Percentiles rank a stretch among this genome's conserved stretches.
Conservation (phyloP, 2,888 invertebrate genomes). For the Acleris laterana region DNA sequence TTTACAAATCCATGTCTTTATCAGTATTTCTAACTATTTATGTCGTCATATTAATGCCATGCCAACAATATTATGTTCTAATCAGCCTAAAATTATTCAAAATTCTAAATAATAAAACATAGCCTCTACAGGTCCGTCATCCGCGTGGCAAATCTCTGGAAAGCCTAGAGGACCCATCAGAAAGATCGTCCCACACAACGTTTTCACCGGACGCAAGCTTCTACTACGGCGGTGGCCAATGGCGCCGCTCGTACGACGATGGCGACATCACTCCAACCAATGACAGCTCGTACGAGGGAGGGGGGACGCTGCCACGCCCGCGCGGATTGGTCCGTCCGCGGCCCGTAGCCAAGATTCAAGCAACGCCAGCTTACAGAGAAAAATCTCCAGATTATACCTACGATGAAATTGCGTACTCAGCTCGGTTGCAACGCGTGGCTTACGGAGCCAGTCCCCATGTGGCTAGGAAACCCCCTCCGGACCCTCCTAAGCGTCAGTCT, state of each 20-base stretch:
- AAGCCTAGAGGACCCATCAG: constrained; percentile 91
- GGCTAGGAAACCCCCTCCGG: constrained; percentile 91
- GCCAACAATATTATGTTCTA: constrained; percentile 14
- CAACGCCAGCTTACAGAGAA: constrained; percentile 79
- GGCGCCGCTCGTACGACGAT: constrained; percentile 93
- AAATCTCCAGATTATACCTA: constrained; percentile 77
- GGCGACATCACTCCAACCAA: constrained; percentile 95
- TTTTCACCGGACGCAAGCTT: constrained; percentile 85
- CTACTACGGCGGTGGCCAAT: constrained; percentile 85
- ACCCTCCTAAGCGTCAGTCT: constrained; percentile 91
- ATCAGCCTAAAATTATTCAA: background rate
- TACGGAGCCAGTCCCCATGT: constrained; percentile 89
- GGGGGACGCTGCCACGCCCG: constrained; percentile 94
- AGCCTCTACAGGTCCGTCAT: constrained; percentile 87
- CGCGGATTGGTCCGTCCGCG: constrained; percentile 91
- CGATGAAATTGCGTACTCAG: constrained; percentile 79
- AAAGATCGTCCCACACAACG: constrained; percentile 85
- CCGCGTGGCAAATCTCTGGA: constrained; percentile 94
- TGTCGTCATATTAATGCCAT: constrained; percentile 22
- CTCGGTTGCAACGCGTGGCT: constrained; percentile 79
- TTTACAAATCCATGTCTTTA: constrained; percentile 7
- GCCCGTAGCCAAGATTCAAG: constrained; percentile 90
- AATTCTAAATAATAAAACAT: background rate
- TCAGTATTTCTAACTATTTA: constrained; percentile 30
- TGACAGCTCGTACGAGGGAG: constrained; percentile 88